Conservation (phyloP, 2,888 invertebrate species). For the Rapana venosa region DNA sequence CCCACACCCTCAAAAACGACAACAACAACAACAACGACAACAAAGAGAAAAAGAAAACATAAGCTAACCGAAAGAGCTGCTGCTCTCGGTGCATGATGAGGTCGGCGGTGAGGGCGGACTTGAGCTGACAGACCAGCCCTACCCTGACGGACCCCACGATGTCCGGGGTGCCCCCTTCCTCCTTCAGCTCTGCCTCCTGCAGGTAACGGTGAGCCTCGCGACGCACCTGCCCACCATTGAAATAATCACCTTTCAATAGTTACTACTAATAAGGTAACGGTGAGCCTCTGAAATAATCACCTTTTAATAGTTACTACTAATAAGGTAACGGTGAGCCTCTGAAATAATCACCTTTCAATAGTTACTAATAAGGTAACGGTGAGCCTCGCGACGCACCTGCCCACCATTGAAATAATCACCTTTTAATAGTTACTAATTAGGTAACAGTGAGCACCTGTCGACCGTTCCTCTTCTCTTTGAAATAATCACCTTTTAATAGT, state of each 20-base stretch:
- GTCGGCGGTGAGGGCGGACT: slow-evolving; percentile 87
- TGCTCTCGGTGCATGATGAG: slow-evolving; percentile 83
- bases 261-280: no score
- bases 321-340: no score
- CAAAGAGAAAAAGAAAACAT: not conserved
- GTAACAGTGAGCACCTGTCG: no score
- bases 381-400: slow-evolving; percentile 76
- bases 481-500: no score
- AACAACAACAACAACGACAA: not conserved
- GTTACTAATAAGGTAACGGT: slow-evolving; percentile 81
- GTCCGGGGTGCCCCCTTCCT: slow-evolving; percentile 87
- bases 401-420: not conserved
- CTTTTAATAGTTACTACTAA: no score
- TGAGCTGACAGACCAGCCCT: slow-evolving; percentile 90
- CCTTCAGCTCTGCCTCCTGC: slow-evolving; percentile 80
- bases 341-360: no score
- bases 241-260: no score
- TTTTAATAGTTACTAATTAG: no score
- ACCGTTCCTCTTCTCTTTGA: no score
- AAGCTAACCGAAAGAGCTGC: slow-evolving; percentile 66
- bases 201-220: slow-evolving; percentile 80
- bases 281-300: no score
- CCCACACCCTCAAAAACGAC: no score
- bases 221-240: slow-evolving; percentile 59
- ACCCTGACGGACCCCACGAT: slow-evolving; percentile 90